phyloP scores from a whole-genome alignment of 2,797 vertebrate species.

The Phrynocephalus vlangalii region DNA sequence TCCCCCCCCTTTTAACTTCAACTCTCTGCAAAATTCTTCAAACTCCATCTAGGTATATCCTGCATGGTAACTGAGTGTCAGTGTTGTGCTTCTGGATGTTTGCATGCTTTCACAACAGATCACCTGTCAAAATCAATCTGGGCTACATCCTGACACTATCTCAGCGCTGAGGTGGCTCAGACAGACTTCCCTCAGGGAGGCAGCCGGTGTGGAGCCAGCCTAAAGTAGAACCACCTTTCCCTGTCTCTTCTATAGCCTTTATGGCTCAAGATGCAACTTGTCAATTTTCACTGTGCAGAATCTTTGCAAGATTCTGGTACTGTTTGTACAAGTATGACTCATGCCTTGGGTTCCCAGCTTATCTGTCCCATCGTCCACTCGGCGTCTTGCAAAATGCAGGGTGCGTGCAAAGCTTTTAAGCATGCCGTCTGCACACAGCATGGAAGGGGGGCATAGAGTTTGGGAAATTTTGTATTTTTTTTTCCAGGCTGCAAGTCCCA shows the following conservation, averaged over 20 bases:
- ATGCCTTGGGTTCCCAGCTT: not conserved
- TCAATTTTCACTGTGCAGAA: slow-evolving; percentile 25
- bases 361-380: slow-evolving; percentile 12
- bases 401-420: too few relatives aligned
- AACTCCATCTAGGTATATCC: not conserved
- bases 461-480: not conserved
- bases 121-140: slow-evolving; percentile 24
- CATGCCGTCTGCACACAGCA: not conserved
- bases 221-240: not conserved
- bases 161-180: slow-evolving; percentile 2
- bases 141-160: slow-evolving; percentile 43
- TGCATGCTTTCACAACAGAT: slow-evolving; percentile 25
- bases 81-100: not conserved
- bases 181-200: slow-evolving; percentile 36
- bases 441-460: not conserved
- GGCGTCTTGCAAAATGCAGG: not conserved
- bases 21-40: too few relatives aligned
- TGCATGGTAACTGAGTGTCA: not conserved
- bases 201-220: slow-evolving; percentile 38
- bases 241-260: not conserved
- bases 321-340: slow-evolving; percentile 33
- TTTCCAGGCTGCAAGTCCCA: not conserved
- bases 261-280: slow-evolving; percentile 35
- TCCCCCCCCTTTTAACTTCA: too few relatives aligned
- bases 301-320: slow-evolving; percentile 32